Evolutionary conservation across 1,140 invertebrate species (phyloP), one percentile per base, ranked within the genome.

Genomic region (Dendrolimus kikuchii): DNA sequence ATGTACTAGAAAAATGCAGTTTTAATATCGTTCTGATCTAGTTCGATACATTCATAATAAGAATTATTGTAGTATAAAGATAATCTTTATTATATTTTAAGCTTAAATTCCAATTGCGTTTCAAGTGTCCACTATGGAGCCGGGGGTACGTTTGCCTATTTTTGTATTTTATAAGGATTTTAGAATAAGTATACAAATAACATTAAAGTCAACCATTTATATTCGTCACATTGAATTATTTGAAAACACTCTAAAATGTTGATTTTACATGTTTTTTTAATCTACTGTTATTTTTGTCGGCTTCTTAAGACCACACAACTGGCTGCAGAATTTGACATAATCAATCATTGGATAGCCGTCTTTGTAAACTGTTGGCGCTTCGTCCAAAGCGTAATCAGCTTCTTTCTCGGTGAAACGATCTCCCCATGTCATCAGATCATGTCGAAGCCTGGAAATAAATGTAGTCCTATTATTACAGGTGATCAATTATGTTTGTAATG

Each of bases 391-490:
- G 55, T 88, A 87, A 49, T 90, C 86, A 8, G 90, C 90, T 74
- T 91, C 91, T 55, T 87, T 87, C 39, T 82, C 73, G 6, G 88
- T 89, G 62, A 92, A 90, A 66, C 87, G 87, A 62, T 91, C 90
- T 38, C 90, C 90, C 64, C 86, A 89, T 6, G 88, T 89, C 81
- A 89, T 90, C 8, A 92, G 68, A 60, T 92, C 90, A 55, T 89
- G 87, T 47, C 87, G 89, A 50, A 91, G 89, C 69, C 90, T 91
- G 72, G 5, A 74, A 75, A 61, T 39, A 63, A 50, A 53, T 49
- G 9, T 37, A 10, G n/a, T 37, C 6, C 5, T 23, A 43, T 43
- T 5, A 43, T 9, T n/a, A 43, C 4, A 43, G 10, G 6, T n/a
- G 42, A 43, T 43, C 42, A 23, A 23, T 23, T 23, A 23, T 23